Conservation (phyloP, 2,113 vertebrate genomes). For the Bos javanicus region DNA sequence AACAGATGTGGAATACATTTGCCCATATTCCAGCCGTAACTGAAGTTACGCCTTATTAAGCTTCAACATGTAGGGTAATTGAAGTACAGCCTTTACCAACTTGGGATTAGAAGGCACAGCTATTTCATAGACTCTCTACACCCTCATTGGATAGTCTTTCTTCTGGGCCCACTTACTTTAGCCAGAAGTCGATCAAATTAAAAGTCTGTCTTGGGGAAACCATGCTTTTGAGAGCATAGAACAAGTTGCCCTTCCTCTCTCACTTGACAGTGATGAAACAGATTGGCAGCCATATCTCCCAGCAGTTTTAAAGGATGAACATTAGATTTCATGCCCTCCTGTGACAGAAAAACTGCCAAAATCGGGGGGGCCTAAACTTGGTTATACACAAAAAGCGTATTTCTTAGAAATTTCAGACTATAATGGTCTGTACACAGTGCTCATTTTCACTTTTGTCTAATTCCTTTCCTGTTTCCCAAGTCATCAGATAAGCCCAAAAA, state of each 20-base stretch:
- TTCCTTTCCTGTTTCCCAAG: background rate
- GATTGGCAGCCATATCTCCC: constrained; percentile 22
- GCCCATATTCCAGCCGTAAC: background rate
- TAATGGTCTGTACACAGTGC: background rate
- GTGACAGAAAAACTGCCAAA: background rate
- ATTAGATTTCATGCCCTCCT: constrained; percentile 11
- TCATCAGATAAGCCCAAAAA: constrained; percentile 27
- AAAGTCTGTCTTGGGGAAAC: constrained; percentile 10
- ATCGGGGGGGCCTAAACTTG: background rate
- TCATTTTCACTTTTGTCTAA: constrained; percentile 18
- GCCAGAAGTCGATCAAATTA: constrained; percentile 53
- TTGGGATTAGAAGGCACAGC: constrained; percentile 7
- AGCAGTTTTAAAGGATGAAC: constrained; percentile 39
- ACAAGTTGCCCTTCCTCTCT: constrained; percentile 32
- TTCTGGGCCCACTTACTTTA: background rate
- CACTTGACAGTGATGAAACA: background rate
- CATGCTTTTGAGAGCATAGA: constrained; percentile 42
- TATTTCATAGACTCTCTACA: background rate
- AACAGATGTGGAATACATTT: constrained; percentile 50
- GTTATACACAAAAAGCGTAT: background rate
- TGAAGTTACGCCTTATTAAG: background rate
- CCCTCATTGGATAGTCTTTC: background rate
- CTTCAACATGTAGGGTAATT: constrained; percentile 29
- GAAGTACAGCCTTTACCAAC: background rate
- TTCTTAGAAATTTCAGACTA: background rate